Base-by-base conservation (phyloP, 2,888 invertebrate genomes). In the Lutraria lutraria region DNA sequence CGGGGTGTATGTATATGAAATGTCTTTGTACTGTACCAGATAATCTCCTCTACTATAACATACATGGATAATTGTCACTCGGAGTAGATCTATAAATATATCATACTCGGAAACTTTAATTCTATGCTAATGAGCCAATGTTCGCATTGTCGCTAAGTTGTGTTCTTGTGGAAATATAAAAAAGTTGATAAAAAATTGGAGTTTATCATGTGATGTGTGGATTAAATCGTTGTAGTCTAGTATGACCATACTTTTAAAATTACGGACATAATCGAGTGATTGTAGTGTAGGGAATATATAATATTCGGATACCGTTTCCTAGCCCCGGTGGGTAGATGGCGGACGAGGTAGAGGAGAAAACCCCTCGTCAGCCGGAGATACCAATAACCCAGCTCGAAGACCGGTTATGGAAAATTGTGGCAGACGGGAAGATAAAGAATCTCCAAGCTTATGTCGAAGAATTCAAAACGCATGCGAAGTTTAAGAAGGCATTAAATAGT, bases 361-460 rank as follows among this genome's bases (percentile, higher is more conserved):
- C 76, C 76, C 68, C 54, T 31, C 84, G 79, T 53, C 34, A n/a
- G 16, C 56, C 83, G 53, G 83, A 87, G 60, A 83, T 84, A 68
- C 86, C 92, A 15, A 83, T 85, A 8, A 60, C 85, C 6, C 91
- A 93, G 56, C 81, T 94, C 3, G 90, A 92, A 81, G 90, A 92
- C 43, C 87, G 82, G 16, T 52, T 94, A 43, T 94, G 94, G 94
- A 91, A 86, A 34, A 80, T 85, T 10, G 93, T 93, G 3, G 84
- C 87, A 0, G 91, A 91, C 19, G 94, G 93, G 13, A 93, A 93
- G 87, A 60, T 87, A 0, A 91, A 92, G 25, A 85, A 88, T n/a
- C 83, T 94, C 0, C 85, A 89, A 29, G 89, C 85, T 53, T 93
- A 93, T 72, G 83, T 93, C 19, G 29, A 87, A 15, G 85, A 88